A percentile compares a stretch with the other conserved stretches of the same genome.
These are phyloP conservation scores for Microcebus griseorufus DNA, from an alignment of 2,113 vertebrate species.

Conservation along the genomic window DNA sequence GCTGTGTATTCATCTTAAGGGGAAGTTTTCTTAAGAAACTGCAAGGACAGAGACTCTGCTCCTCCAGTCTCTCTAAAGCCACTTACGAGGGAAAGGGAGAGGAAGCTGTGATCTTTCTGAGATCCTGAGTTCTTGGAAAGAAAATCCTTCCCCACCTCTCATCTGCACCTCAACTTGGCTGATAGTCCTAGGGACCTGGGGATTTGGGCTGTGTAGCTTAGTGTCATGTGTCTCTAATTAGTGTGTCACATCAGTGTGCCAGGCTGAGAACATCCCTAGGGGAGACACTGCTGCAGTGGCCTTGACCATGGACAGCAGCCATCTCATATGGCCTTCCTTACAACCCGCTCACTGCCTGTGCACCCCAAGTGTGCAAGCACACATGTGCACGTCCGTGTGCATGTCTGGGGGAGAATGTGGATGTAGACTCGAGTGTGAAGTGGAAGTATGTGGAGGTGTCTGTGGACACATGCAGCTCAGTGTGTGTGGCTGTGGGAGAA, in stretches of 20 bases:
- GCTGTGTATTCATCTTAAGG: neutral
- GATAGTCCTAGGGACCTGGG: neutral
- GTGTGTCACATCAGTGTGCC: accelerated
- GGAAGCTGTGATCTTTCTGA: neutral
- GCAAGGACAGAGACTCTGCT: neutral
- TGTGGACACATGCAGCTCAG: accelerated
- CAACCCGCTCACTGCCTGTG: neutral
- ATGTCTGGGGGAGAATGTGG: neutral
- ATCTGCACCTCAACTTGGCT: neutral
- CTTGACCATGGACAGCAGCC: neutral
- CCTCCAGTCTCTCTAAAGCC: neutral
- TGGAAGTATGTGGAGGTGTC: neutral
- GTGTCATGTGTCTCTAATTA: neutral
- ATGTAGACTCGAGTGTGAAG: neutral
- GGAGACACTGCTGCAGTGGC: slow-evolving; percentile 17
- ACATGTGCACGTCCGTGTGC: neutral
- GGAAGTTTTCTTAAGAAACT: neutral
- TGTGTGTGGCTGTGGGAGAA: neutral
- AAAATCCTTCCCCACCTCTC: neutral
- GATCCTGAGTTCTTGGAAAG: slow-evolving; percentile 38
- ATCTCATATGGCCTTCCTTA: neutral
- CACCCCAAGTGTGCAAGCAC: neutral
- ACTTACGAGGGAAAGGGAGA: neutral
- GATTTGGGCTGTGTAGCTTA: neutral
- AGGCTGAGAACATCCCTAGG: neutral